Evolutionary conservation across 2,113 vertebrate genomes (phyloP), one percentile per base, ranked within the genome.

Genomic region (Zootoca vivipara): DNA sequence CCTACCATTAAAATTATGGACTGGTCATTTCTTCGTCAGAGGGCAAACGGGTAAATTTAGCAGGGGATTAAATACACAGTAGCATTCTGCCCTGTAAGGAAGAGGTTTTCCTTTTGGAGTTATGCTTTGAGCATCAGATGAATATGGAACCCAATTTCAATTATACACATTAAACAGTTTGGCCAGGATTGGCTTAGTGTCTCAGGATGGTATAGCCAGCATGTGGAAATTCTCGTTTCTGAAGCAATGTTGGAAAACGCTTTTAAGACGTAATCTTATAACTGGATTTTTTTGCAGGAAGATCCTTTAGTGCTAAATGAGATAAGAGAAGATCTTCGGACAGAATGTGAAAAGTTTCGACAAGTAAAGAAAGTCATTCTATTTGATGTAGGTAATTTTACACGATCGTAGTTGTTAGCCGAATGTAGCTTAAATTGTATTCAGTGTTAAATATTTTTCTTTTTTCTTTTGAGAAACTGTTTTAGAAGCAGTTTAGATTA

Each of bases 281-380:
- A 69, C 16, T 8, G 28, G 75, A 5, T 78, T 33, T 65, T 88
- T 85, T 95, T 90, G n/a, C 90, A 99, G 99, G 98, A 99, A 90
- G 99, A 99, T 91, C 99, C 99, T 0, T 95, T 99, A 94, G 98
- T 98, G 84, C 92, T 99, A 89, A 99, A 99, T 92, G 99, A 99
- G 92, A 99, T 99, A 91, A 97, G 98, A 84, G 99, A 99, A 75
- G 99, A 99, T 94, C 97, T 99, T 85, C 95, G 98, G 80, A 96
- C 97, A 4, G 99, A 99, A 90, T 99, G 98, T 96, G 98, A 99
- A 77, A 99, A 99, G 94, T 99, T 99, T 85, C 99, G 99, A 30
- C 97, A 97, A 94, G 98, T 99, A 67, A 99, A 98, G 96, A 99
- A 99, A 92, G 98, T 99, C 94, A 97, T 99, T 93, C 97, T 99